Conservation (phyloP, 2,888 invertebrate genomes). For the Atethmia centrago region DNA sequence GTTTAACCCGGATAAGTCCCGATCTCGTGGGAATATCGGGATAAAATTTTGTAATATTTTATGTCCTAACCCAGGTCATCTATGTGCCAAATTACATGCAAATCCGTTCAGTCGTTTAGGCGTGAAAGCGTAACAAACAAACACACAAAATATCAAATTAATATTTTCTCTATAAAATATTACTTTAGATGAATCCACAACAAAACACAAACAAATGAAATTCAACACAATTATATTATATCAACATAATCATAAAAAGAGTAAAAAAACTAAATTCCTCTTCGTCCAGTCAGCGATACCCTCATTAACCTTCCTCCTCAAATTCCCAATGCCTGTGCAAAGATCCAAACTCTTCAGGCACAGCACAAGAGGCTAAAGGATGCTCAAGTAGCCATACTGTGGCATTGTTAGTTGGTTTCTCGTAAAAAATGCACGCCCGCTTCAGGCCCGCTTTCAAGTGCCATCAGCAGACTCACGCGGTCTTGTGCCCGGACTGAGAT, state of each 20-base stretch:
- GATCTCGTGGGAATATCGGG: no score
- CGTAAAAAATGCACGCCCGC: slow-evolving; percentile 73
- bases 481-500: slow-evolving; percentile 42
- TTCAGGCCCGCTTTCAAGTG: slow-evolving; percentile 66
- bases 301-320: slow-evolving; percentile 32
- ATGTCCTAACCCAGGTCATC: no score
- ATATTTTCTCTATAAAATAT: no score
- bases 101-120: no score
- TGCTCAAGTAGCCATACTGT: slow-evolving; percentile 56
- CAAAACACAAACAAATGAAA: not conserved
- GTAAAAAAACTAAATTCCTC: not conserved
- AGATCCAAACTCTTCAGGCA: slow-evolving; percentile 43
- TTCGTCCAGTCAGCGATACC: slow-evolving; percentile 17
- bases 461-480: slow-evolving; percentile 66
- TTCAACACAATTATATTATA: not conserved
- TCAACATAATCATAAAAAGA: no score
- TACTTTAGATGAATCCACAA: no score
- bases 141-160: no score
- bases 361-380: slow-evolving; percentile 51
- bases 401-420: slow-evolving; percentile 67
- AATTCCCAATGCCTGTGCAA: slow-evolving; percentile 33
- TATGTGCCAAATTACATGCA: no score
- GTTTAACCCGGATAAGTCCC: no score
- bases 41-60: no score
- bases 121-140: no score